Percentiles rank a stretch among this genome's conserved stretches.
These are phyloP conservation scores for Lochmaea capreae DNA, from an alignment of 2,888 invertebrate species.

Conservation along the genomic window DNA sequence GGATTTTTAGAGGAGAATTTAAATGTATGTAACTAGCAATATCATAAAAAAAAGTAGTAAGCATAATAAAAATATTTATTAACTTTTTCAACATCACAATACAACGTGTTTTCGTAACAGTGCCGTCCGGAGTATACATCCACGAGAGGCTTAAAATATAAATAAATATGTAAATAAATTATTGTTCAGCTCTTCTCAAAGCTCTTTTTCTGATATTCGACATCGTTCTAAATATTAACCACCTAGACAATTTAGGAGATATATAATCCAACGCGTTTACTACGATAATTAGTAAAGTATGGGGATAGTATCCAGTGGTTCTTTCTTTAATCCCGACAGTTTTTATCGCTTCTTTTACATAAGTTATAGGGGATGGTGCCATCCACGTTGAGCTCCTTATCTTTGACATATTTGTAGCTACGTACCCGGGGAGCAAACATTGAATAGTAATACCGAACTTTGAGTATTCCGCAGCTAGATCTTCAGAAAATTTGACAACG, in stretches of 20 bases:
- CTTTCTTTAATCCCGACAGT: slow-evolving; percentile 77
- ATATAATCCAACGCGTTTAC: slow-evolving; percentile 67
- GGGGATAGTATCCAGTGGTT: slow-evolving; percentile 83
- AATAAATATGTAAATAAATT: slow-evolving; percentile 13
- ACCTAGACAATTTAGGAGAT: slow-evolving; percentile 70
- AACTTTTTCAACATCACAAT: neutral
- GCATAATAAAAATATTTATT: neutral
- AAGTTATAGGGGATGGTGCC: slow-evolving; percentile 80
- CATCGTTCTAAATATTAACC: slow-evolving; percentile 75
- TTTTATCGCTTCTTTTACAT: slow-evolving; percentile 77
- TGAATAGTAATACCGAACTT: slow-evolving; percentile 82
- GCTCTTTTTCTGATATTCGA: slow-evolving; percentile 73
- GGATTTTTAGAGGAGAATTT: too few relatives aligned
- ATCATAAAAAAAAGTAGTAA: neutral
- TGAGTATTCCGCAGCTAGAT: slow-evolving; percentile 80
- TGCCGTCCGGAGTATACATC: neutral
- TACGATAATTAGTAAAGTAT: slow-evolving; percentile 70
- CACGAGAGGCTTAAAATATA: neutral
- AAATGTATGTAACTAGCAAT: too few relatives aligned
- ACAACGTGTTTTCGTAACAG: neutral
- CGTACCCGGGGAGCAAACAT: slow-evolving; percentile 87
- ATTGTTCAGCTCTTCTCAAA: slow-evolving; percentile 60
- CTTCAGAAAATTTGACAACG: slow-evolving; percentile 83
- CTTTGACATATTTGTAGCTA: slow-evolving; percentile 92
- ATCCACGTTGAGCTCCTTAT: slow-evolving; percentile 79